Evolutionary conservation across 2,888 invertebrate species (phyloP), one percentile per base, ranked within the genome.

Genomic region (Limnephilus rhombicus): DNA sequence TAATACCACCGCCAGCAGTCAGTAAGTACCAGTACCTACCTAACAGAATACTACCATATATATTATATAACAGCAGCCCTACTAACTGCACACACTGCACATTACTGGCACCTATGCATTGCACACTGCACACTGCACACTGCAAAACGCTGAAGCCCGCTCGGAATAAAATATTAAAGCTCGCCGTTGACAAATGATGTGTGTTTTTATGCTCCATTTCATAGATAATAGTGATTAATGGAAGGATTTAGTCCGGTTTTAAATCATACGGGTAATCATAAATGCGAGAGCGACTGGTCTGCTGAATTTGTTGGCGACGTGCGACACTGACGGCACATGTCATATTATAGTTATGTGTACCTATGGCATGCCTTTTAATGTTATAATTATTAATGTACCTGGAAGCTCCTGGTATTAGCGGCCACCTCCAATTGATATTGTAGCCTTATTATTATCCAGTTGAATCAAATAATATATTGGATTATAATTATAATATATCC

Each of bases 221-320:
- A 91, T 91, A 93, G 92, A 93, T 93, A 93, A 93, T 92, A 89
- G 91, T 93, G 91, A 93, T 93, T 92, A 93, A 93, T 93, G 92
- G 92, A 80, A 29, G 93, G 93, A 88, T 92, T 92, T 91, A 81
- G 91, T 31, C 90, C 92, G 91, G 85, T 90, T 92, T 91, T 91
- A 92, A 91, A 92, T 92, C 91, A 90, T 91, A 92, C 90, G 68
- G 68, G 68, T 68, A 81, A 92, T 91, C 89, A 92, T 91, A 89
- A 91, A 91, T 89, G 89, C 89, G 80, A 85, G 41, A 80, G 85
- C 68, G 89, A 89, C 91, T 68, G 88, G 89, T 41, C 37, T 37
- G 86, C 31, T 68, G 80, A 41, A 68, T 80, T 37, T 85, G 45
- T 86, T 80, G 41, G 34, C 82, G 82, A 82, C 82, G 9, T 68